Evolutionary conservation across 2,113 vertebrate species (phyloP), one percentile per base, ranked within the genome.

Genomic region (Epinephelus lanceolatus): DNA sequence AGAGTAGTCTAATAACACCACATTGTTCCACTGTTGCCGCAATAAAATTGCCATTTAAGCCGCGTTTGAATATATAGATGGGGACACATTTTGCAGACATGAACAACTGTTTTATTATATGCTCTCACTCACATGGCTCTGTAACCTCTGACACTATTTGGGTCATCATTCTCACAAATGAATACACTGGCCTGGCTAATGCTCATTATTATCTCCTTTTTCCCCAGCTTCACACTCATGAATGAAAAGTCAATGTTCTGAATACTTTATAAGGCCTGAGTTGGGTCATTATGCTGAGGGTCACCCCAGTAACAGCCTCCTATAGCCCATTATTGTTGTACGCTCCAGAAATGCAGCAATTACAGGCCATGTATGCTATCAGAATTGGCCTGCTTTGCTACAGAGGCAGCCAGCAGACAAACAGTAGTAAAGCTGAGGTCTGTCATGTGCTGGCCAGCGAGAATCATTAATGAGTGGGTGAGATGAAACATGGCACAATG

Each of bases 231-330:
- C 65, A 77, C 61, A 71, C 80, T 88, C 84, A 45, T 73, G 61
- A 90, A 83, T 83, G 74, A 81, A 90, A 91, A 88, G 88, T 83
- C 81, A 91, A 72, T 89, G 80, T 82, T 61, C 63, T 85, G 77
- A 88, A 92, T 90, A 84, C 74, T 88, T 93, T 77, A 89, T 89
- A 83, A 88, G 67, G 71, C 76, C 80, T 78, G 45, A 76, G 55
- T 65, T 25, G 57, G 74, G 68, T 86, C 75, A 88, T 91, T 89
- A 91, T 86, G 57, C 51, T 80, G 80, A 83, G 86, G 86, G 87
- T 92, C 83, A 85, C 55, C 68, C 49, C 78, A 51, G 74, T 85
- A 86, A 83, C 71, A 65, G 57, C 65, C 73, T 85, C 78, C 76
- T 74, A 57, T 63, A 78, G 37, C 45, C 76, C 78, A 59, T 90